A percentile compares a stretch with the other conserved stretches of the same genome.
phyloP scores from a whole-genome alignment of 2,888 invertebrate species.

The Drosophila colorata region DNA sequence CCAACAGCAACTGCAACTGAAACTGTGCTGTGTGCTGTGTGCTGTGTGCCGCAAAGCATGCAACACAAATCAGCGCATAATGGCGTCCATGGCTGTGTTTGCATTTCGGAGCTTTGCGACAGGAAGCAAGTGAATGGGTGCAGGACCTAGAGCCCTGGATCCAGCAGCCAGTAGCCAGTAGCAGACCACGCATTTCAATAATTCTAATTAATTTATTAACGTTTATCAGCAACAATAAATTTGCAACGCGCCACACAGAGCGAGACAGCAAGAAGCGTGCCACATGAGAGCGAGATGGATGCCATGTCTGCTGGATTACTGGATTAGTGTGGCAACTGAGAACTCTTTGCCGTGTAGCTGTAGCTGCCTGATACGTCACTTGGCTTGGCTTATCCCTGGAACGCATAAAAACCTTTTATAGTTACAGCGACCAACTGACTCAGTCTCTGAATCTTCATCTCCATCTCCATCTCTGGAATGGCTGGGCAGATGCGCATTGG shows the following conservation, averaged over 20 bases:
- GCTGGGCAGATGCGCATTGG: conserved; percentile 54
- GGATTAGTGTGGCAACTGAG: not conserved
- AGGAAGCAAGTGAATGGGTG: conserved; percentile 24
- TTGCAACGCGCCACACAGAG: conserved; percentile 46
- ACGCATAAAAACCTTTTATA: conserved; percentile 43
- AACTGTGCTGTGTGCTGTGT: conserved; percentile 43
- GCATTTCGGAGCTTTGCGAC: conserved; percentile 58
- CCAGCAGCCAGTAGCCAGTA: conserved; percentile 28
- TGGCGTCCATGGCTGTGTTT: conserved; percentile 72
- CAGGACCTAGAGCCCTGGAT: conserved; percentile 28
- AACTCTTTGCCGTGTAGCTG: conserved; percentile 20
- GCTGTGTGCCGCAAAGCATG: conserved; percentile 63
- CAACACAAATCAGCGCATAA: conserved; percentile 79
- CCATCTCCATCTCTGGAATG: conserved; percentile 33
- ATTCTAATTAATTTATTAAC: conserved; percentile 85
- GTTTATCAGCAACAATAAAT: conserved; percentile 84
- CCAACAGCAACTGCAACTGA: not conserved
- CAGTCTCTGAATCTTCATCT: conserved; percentile 11
- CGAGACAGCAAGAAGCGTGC: conserved; percentile 7
- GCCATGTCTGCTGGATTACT: conserved; percentile 21
- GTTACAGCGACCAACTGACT: conserved; percentile 24
- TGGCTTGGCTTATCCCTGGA: conserved; percentile 7
- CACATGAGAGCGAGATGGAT: conserved; percentile 15
- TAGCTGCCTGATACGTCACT: conserved; percentile 17
- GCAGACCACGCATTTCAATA: conserved; percentile 83